These are phyloP conservation scores for Pterocles orientalis DNA, from an alignment of 2,113 vertebrate genomes.

Conservation along the genomic window DNA sequence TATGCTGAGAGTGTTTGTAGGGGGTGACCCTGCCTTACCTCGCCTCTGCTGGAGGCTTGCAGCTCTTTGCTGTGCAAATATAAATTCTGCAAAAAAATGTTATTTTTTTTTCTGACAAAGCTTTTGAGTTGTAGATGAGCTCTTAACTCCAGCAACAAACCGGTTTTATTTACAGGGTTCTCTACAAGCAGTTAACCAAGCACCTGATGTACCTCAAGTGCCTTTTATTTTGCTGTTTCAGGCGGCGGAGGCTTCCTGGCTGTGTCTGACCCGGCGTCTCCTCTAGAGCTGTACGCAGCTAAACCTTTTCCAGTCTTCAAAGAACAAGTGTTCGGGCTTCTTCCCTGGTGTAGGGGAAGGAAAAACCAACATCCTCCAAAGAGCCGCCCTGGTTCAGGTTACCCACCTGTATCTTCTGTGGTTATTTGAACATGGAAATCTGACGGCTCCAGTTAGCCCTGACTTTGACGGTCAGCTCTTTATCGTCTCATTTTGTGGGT, in stretches of 20 bases:
- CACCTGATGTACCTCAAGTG: too few relatives aligned
- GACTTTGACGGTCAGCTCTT: too few relatives aligned
- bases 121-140: too few relatives aligned
- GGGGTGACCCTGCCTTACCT: neutral
- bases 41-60: neutral
- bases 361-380: neutral
- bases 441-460: rapidly evolving
- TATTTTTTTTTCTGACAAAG: too few relatives aligned
- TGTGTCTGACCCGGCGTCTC: too few relatives aligned
- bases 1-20: neutral
- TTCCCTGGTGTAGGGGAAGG: neutral
- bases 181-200: too few relatives aligned
- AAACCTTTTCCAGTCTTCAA: neutral
- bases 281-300: too few relatives aligned
- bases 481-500: neutral
- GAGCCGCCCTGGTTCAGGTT: neutral
- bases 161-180: too few relatives aligned
- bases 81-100: neutral
- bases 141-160: too few relatives aligned
- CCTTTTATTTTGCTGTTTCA: too few relatives aligned
- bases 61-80: neutral
- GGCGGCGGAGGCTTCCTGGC: too few relatives aligned
- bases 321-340: neutral
- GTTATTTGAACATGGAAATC: neutral
- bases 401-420: neutral